Conservation (phyloP, 1,140 invertebrate genomes). For the Solenopsis invicta region DNA sequence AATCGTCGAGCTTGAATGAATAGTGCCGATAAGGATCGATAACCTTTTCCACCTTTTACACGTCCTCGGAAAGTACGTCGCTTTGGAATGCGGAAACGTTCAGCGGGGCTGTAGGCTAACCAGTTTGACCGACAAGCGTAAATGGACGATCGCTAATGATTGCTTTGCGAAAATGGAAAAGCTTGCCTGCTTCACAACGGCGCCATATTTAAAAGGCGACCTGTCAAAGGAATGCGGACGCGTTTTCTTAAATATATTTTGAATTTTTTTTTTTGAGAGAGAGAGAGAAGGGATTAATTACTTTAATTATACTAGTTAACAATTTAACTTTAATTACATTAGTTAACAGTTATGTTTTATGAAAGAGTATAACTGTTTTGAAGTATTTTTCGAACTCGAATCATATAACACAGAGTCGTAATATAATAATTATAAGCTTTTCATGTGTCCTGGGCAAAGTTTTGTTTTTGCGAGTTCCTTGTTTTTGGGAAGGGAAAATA, state of each 20-base stretch:
- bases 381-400: too few species aligned
- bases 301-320: too few species aligned
- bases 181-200: background rate
- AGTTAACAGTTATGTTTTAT: too few species aligned
- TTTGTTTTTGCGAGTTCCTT: too few species aligned
- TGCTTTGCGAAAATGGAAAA: constrained; percentile 17
- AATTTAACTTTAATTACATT: too few species aligned
- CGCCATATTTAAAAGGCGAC: background rate
- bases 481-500: too few species aligned
- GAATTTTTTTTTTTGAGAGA: background rate
- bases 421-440: too few species aligned
- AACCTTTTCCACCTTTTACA: constrained; percentile 26
- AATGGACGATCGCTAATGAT: background rate
- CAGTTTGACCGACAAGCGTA: constrained; percentile 28
- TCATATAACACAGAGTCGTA: too few species aligned
- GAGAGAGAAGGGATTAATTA: background rate
- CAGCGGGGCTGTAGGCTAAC: background rate
- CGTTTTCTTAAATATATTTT: too few species aligned
- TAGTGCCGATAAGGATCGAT: constrained; percentile 19
- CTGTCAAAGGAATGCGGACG: background rate
- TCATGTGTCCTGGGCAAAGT: too few species aligned
- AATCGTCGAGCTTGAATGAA: constrained; percentile 30
- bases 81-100: constrained; percentile 33
- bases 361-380: too few species aligned
- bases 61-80: constrained; percentile 41